phyloP scores from a whole-genome alignment of 2,797 vertebrate species.

The Pteronotus mesoamericanus region DNA sequence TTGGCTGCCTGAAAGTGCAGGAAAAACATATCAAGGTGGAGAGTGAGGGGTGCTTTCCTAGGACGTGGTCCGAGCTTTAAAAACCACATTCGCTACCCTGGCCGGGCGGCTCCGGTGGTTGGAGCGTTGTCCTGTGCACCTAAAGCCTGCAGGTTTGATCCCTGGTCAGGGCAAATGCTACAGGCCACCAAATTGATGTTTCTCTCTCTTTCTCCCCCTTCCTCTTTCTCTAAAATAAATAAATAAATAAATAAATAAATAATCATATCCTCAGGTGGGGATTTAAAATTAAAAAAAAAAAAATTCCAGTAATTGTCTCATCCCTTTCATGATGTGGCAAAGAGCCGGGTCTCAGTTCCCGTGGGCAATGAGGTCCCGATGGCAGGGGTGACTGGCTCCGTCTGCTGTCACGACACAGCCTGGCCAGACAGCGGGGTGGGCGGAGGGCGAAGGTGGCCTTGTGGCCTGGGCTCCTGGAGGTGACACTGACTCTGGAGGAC shows the following conservation, averaged over 20 bases:
- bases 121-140: not conserved
- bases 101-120: too few relatives aligned
- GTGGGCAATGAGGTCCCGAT: not conserved
- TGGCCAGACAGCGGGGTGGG: rapidly evolving
- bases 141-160: not conserved
- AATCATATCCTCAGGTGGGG: not conserved
- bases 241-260: too few relatives aligned
- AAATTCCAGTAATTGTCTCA: not conserved
- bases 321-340: not conserved
- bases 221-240: not conserved
- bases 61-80: not conserved
- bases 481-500: not conserved
- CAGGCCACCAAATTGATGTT: too few relatives aligned
- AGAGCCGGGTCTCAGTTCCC: not conserved
- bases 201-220: not conserved
- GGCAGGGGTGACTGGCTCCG: not conserved
- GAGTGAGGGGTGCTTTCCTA: not conserved
- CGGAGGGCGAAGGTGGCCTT: not conserved
- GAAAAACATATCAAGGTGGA: not conserved
- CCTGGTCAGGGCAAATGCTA: not conserved
- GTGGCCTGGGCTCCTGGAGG: not conserved
- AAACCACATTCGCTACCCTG: not conserved
- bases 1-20: not conserved
- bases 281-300: not conserved
- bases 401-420: not conserved